phyloP scores from a whole-genome alignment of 2,113 vertebrate genomes.

The Tyto alba region DNA sequence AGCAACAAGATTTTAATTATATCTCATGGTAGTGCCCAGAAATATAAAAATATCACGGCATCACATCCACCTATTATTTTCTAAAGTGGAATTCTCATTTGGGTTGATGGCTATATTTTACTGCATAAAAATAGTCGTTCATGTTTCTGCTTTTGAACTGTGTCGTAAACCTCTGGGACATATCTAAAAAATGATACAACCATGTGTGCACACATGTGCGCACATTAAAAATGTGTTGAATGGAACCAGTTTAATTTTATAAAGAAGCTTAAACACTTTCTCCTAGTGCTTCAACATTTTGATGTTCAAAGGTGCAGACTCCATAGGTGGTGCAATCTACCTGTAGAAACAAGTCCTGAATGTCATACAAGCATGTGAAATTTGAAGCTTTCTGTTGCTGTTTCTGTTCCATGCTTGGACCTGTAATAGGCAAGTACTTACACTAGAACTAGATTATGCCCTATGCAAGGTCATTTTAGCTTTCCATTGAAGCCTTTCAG shows the following conservation, averaged over 20 bases:
- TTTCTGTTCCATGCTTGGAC: not conserved
- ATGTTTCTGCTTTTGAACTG: not conserved
- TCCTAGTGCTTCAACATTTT: not conserved
- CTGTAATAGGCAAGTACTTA: not conserved
- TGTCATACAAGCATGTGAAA: not conserved
- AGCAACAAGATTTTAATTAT: not conserved
- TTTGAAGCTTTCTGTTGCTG: not conserved
- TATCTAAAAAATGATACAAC: not conserved
- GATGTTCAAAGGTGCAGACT: not conserved
- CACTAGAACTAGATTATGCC: not conserved
- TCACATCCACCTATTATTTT: not conserved
- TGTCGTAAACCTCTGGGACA: not conserved
- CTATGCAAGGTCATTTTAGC: not conserved
- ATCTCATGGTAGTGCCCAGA: not conserved
- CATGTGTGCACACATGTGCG: fast-evolving
- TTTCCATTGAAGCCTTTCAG: not conserved
- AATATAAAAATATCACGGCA: not conserved
- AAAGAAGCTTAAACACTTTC: not conserved
- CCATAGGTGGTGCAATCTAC: not conserved
- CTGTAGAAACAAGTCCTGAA: not conserved
- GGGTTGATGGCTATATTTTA: not conserved
- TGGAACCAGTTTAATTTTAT: not conserved
- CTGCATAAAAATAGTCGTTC: not conserved
- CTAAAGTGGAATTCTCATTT: not conserved
- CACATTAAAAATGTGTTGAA: not conserved